These are phyloP conservation scores for Pomacea canaliculata DNA, from an alignment of 2,888 invertebrate genomes.

Conservation along the genomic window DNA sequence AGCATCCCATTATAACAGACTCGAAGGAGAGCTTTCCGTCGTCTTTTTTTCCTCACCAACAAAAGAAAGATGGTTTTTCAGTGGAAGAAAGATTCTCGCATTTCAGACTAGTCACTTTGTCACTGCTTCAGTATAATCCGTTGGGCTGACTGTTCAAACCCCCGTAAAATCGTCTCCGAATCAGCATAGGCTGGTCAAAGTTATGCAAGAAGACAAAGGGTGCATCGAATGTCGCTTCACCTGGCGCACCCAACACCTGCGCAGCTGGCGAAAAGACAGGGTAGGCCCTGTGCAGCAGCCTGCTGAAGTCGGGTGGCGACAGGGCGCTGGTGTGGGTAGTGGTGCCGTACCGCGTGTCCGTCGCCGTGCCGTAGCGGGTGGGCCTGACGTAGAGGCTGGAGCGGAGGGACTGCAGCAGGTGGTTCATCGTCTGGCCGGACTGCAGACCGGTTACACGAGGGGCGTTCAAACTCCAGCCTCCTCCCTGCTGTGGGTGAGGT, in stretches of 20 bases:
- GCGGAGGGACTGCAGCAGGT: conserved; percentile 7
- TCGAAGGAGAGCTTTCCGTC: too few relatives aligned
- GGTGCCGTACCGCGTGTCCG: neutral
- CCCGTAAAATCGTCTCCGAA: conserved; percentile 2
- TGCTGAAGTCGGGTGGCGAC: neutral
- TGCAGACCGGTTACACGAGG: too few relatives aligned
- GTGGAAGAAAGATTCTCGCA: too few relatives aligned
- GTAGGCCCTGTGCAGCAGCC: neutral
- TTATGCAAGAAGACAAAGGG: conserved; percentile 15
- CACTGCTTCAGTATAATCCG: too few relatives aligned
- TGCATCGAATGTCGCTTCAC: neutral
- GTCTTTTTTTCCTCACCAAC: too few relatives aligned
- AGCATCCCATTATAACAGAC: too few relatives aligned
- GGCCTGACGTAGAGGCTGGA: conserved; percentile 3
- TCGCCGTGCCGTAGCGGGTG: too few relatives aligned
- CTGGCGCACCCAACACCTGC: neutral
- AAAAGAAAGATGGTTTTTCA: too few relatives aligned
- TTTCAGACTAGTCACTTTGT: too few relatives aligned
- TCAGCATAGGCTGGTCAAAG: conserved; percentile 8
- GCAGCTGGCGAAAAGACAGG: neutral
- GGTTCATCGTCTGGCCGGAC: neutral
- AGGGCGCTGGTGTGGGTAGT: neutral
- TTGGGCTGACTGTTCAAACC: neutral
- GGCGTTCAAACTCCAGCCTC: too few relatives aligned
- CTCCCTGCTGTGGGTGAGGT: too few relatives aligned